A percentile compares a stretch with the other conserved stretches of the same genome.
Evolutionary conservation across 2,797 vertebrate species (phyloP).

Genomic region (Pangasius djambal): DNA sequence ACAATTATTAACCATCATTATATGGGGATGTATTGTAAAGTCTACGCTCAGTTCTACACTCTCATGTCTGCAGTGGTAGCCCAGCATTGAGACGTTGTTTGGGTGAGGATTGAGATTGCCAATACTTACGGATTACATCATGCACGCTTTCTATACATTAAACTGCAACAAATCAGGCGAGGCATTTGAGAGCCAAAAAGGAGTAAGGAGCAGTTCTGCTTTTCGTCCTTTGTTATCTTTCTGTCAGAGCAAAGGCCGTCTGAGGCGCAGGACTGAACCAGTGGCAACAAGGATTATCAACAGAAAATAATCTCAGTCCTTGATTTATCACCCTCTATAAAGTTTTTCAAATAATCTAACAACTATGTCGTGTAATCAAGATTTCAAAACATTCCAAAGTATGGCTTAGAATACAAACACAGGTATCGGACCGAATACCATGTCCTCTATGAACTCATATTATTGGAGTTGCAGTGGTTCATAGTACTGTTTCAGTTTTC

Average conservation of each 20-base stretch:
- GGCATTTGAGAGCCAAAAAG: too few species aligned
- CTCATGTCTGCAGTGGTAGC: neutral
- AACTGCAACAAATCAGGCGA: neutral
- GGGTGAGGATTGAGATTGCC: neutral
- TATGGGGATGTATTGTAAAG: neutral
- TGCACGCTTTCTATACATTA: neutral
- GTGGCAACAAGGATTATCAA: neutral
- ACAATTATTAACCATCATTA: neutral
- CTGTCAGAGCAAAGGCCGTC: conserved; percentile 10
- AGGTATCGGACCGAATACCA: neutral
- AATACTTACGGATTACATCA: neutral
- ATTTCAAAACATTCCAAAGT: neutral
- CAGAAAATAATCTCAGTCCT: neutral
- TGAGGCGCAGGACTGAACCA: neutral
- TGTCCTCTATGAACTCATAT: neutral
- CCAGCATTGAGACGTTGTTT: neutral
- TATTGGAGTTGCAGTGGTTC: neutral
- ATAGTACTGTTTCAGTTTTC: neutral
- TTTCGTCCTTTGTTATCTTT: neutral
- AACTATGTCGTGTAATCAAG: neutral
- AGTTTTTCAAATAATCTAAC: neutral
- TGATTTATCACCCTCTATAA: neutral
- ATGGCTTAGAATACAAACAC: neutral
- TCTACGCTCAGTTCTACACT: neutral
- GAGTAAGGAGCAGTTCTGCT: neutral